phyloP scores from a whole-genome alignment of 2,113 vertebrate species.

The Datnioides undecimradiatus region DNA sequence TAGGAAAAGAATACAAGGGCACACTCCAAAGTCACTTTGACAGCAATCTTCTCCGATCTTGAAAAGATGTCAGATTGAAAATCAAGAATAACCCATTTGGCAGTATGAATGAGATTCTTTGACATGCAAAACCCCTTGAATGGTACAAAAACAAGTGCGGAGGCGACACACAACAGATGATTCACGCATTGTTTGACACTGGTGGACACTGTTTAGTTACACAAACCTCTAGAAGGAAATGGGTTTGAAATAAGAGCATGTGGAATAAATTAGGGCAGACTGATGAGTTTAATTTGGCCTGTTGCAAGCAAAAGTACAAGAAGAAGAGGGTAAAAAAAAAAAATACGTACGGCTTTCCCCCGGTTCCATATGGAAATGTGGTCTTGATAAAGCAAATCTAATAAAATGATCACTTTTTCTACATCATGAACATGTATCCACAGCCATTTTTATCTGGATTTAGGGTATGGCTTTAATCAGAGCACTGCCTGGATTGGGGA shows the following conservation, averaged over 20 bases:
- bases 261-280: slow-evolving; percentile 63
- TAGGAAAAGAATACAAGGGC: slow-evolving; percentile 43
- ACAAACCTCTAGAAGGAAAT: slow-evolving; percentile 35
- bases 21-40: slow-evolving; percentile 58
- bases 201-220: slow-evolving; percentile 23
- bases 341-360: not conserved
- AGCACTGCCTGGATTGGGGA: slow-evolving; percentile 10
- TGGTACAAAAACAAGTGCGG: slow-evolving; percentile 31
- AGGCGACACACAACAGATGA: slow-evolving; percentile 15
- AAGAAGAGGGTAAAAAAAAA: not conserved
- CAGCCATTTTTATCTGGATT: not conserved
- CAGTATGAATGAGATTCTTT: slow-evolving; percentile 41
- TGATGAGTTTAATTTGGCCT: slow-evolving; percentile 39
- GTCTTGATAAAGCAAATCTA: slow-evolving; percentile 48
- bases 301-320: slow-evolving; percentile 23
- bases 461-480: slow-evolving; percentile 55
- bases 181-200: slow-evolving; percentile 44
- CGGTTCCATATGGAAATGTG: slow-evolving; percentile 39
- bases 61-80: slow-evolving; percentile 54
- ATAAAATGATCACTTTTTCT: slow-evolving; percentile 49
- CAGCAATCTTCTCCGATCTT: slow-evolving; percentile 36
- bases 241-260: slow-evolving; percentile 47
- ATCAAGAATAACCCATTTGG: slow-evolving; percentile 59
- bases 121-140: slow-evolving; percentile 46
- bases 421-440: slow-evolving; percentile 13